A percentile compares a stretch with the other conserved stretches of the same genome.
These are phyloP conservation scores for Lates japonicus DNA, from an alignment of 2,797 vertebrate genomes.

Conservation along the genomic window DNA sequence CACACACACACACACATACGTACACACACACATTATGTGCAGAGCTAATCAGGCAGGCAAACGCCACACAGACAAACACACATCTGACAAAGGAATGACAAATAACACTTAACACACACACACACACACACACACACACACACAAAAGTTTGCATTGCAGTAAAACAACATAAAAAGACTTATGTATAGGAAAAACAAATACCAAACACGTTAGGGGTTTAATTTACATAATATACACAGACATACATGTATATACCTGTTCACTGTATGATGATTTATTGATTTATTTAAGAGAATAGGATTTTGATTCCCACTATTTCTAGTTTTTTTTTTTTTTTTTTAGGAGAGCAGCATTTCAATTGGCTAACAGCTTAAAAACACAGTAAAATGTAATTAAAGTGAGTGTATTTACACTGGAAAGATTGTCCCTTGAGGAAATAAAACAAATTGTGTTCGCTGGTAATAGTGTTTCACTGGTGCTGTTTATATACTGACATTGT, in stretches of 20 bases:
- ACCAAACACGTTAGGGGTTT: constrained; percentile 17
- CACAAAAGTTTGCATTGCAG: constrained; percentile 40
- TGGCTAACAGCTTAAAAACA: not conserved
- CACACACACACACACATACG: constrained; percentile 30
- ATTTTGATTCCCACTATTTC: not conserved
- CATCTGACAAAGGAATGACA: constrained; percentile 62
- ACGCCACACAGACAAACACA: constrained; percentile 50
- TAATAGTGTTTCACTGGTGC: not conserved
- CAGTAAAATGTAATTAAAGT: not conserved
- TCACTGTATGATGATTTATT: not conserved
- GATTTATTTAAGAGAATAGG: not conserved
- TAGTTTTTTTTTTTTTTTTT: no score
- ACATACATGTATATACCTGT: not conserved
- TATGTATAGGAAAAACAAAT: constrained; percentile 3
- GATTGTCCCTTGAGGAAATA: not conserved
- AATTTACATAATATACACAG: not conserved
- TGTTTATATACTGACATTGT: constrained; percentile 38
- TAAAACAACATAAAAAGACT: constrained; percentile 34
- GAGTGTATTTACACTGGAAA: not conserved
- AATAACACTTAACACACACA: constrained; percentile 53
- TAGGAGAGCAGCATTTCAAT: not conserved
- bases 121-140: not conserved
- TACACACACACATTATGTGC: constrained; percentile 35
- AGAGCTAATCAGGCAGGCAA: constrained; percentile 58
- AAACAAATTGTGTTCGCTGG: not conserved